Conservation (phyloP, 2,113 vertebrate species). For the Oxygymnocypris stewartii region DNA sequence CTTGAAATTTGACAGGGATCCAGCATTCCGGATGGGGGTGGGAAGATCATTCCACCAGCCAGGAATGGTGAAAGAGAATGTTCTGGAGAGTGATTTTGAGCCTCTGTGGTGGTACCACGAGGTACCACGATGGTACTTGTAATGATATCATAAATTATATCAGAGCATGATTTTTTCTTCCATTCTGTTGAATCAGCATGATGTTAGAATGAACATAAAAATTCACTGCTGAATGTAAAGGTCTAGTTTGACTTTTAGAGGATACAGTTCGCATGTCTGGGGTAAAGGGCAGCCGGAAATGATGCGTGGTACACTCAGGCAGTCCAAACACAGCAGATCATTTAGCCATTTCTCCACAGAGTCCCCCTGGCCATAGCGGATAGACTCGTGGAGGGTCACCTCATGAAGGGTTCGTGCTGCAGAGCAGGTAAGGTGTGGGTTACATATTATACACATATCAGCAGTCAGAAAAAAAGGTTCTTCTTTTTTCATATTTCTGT, state of each 20-base stretch:
- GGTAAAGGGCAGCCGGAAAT: constrained; percentile 94
- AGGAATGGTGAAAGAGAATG: no score
- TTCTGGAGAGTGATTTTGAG: no score
- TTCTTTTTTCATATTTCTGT: not conserved
- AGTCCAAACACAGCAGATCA: constrained; percentile 93
- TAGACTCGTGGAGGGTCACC: constrained; percentile 92
- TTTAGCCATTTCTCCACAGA: constrained; percentile 95
- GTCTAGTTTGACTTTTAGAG: constrained; percentile 56
- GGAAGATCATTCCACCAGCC: no score
- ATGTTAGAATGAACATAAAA: not conserved
- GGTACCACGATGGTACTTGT: no score
- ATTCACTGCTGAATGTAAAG: not conserved
- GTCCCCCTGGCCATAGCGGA: constrained; percentile 90
- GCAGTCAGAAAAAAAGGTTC: not conserved
- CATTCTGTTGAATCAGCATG: not conserved
- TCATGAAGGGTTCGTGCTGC: constrained; percentile 87
- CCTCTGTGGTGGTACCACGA: no score
- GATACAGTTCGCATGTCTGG: constrained; percentile 95
- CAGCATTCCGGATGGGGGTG: no score
- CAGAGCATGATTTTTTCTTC: no score
- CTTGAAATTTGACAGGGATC: no score
- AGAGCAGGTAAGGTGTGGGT: not conserved
- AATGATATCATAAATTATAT: no score
- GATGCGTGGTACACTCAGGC: constrained; percentile 89
- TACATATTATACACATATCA: not conserved